These are phyloP conservation scores for Lasius platythorax DNA, from an alignment of 2,888 invertebrate species.

Conservation along the genomic window DNA sequence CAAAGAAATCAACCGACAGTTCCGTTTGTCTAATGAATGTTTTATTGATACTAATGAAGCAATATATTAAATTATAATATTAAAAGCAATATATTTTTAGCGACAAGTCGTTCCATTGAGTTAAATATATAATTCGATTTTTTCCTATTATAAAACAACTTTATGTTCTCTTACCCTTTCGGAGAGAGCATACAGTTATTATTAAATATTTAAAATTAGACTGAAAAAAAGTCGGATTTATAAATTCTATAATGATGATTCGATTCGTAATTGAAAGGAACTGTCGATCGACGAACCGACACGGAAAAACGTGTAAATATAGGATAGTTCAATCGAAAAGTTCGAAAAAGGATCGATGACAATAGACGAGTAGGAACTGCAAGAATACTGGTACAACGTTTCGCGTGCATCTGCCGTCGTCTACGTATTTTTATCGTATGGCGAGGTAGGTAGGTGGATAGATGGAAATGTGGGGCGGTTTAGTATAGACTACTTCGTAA, in stretches of 20 bases:
- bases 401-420: constrained; percentile 23
- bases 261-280: constrained; percentile 1
- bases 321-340: constrained; percentile 12
- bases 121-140: neutral
- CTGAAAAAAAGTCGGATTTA: neutral
- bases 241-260: constrained; percentile 5
- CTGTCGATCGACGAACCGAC: neutral
- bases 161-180: neutral
- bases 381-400: constrained; percentile 48
- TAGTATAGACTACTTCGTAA: constrained; percentile 47
- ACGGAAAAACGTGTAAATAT: constrained; percentile 13
- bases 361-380: constrained; percentile 57
- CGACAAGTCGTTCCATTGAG: neutral
- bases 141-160: constrained; percentile 12
- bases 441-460: constrained; percentile 25
- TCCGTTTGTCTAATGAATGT: neutral
- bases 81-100: constrained; percentile 4
- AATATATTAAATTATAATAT: neutral
- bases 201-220: constrained; percentile 15
- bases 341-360: constrained; percentile 16
- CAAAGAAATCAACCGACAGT: constrained; percentile 16
- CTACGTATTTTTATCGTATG: constrained; percentile 47
- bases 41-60: neutral
- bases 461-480: constrained; percentile 27
- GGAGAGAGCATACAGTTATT: neutral